Conservation (phyloP, 2,113 vertebrate species). For the Plotosus lineatus region DNA sequence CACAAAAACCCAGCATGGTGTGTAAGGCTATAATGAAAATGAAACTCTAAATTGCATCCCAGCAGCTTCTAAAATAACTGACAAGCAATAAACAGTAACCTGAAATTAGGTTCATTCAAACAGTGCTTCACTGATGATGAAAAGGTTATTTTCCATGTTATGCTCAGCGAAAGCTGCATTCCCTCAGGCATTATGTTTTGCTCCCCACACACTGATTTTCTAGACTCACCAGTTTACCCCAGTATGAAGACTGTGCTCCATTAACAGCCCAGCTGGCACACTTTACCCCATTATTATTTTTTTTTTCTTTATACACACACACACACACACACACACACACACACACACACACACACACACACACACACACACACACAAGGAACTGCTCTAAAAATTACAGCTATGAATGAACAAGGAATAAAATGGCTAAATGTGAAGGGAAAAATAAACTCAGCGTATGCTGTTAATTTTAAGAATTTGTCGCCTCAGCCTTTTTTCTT, state of each 20-base stretch:
- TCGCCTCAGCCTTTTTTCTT: conserved; percentile 30
- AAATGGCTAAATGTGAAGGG: conserved; percentile 2
- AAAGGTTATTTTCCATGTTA: conserved; percentile 21
- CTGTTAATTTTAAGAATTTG: conserved; percentile 33
- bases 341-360: conserved; percentile 1
- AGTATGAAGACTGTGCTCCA: conserved; percentile 35
- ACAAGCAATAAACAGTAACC: conserved; percentile 29
- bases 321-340: not conserved
- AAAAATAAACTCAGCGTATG: conserved; percentile 17
- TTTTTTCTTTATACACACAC: not conserved
- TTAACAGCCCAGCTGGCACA: conserved; percentile 40
- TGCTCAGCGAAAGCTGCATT: conserved; percentile 7
- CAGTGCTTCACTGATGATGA: not conserved
- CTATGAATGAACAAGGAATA: conserved; percentile 1
- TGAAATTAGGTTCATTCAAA: conserved; percentile 24
- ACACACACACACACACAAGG: not conserved
- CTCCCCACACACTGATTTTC: conserved; percentile 6
- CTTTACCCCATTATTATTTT: conserved; percentile 23
- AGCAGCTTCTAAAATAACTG: conserved; percentile 2
- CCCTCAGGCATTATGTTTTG: not conserved
- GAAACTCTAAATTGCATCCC: not conserved
- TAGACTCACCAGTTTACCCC: conserved; percentile 7
- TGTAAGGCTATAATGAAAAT: conserved; percentile 6
- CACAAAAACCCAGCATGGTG: not conserved
- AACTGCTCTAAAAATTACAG: not conserved